phyloP scores from a whole-genome alignment of 2,797 vertebrate species.

The Anguilla pacifica region DNA sequence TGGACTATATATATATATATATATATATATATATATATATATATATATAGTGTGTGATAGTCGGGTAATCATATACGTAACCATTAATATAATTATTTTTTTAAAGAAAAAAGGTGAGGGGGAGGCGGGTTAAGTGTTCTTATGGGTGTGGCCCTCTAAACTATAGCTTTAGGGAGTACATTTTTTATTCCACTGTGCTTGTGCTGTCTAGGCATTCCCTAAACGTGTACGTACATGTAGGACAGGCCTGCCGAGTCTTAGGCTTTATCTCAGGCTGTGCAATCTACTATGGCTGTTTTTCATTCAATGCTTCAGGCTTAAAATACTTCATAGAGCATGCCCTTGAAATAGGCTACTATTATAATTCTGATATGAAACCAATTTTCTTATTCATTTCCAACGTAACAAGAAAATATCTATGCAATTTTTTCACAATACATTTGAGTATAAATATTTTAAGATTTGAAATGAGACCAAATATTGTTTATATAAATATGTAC shows the following conservation, averaged over 20 bases:
- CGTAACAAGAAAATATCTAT: background rate
- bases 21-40: too few relatives aligned
- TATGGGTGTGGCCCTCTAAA: background rate
- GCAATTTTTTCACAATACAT: background rate
- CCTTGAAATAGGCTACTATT: background rate
- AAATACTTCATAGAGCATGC: background rate
- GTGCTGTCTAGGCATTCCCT: conserved; percentile 55
- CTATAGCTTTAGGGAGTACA: conserved; percentile 1
- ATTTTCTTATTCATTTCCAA: background rate
- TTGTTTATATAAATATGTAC: too few relatives aligned
- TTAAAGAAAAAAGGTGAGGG: background rate
- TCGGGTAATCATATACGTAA: too few relatives aligned
- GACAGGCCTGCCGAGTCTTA: background rate
- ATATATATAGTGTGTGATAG: too few relatives aligned
- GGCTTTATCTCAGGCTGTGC: background rate
- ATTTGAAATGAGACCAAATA: too few relatives aligned
- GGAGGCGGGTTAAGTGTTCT: background rate
- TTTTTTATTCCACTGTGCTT: background rate
- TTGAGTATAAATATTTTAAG: background rate
- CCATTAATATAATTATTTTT: too few relatives aligned
- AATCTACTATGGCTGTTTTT: background rate
- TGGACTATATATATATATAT: background rate
- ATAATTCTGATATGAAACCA: background rate
- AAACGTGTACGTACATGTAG: conserved; percentile 62
- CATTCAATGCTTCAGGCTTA: background rate